Percentiles rank a stretch among this genome's conserved stretches.
phyloP scores from a whole-genome alignment of 2,113 vertebrate genomes.

The Coreoperca whiteheadi region DNA sequence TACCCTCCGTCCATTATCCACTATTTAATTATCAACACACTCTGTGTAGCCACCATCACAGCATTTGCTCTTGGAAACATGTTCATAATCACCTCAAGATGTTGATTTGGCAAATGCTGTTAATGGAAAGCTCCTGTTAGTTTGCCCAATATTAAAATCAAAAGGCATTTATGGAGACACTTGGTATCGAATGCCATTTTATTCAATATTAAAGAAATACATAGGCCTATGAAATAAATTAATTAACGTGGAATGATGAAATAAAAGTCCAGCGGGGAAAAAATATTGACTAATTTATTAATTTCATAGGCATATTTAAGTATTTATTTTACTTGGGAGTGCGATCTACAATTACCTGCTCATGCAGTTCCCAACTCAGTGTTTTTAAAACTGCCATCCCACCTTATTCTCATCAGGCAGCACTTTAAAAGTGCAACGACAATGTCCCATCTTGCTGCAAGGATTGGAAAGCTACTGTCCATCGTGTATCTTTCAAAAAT shows the following conservation, averaged over 20 bases:
- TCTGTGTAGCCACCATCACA: conserved; percentile 44
- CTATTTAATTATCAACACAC: conserved; percentile 70
- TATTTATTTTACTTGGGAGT: too few relatives aligned
- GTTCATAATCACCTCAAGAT: conserved; percentile 72
- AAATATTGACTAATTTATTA: too few relatives aligned
- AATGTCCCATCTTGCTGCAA: background rate
- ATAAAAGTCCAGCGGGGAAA: too few relatives aligned
- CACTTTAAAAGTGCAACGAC: conserved; percentile 11
- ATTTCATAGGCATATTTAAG: too few relatives aligned
- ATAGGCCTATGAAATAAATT: too few relatives aligned
- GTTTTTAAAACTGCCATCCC: conserved; percentile 31
- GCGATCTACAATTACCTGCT: conserved; percentile 46
- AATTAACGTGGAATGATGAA: too few relatives aligned
- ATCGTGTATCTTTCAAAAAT: conserved; percentile 7
- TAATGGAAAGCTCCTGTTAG: conserved; percentile 52
- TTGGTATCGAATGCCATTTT: too few relatives aligned
- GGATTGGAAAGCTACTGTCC: background rate
- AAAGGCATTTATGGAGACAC: conserved; percentile 51
- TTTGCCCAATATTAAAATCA: conserved; percentile 51
- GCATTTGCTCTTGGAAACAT: conserved; percentile 68
- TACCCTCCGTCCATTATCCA: conserved; percentile 69
- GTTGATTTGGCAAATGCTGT: conserved; percentile 64
- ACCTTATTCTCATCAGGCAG: background rate
- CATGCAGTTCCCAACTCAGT: background rate
- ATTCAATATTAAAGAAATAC: too few relatives aligned